Evolutionary conservation across 2,888 invertebrate genomes (phyloP).

Genomic region (Rhingia rostrata): DNA sequence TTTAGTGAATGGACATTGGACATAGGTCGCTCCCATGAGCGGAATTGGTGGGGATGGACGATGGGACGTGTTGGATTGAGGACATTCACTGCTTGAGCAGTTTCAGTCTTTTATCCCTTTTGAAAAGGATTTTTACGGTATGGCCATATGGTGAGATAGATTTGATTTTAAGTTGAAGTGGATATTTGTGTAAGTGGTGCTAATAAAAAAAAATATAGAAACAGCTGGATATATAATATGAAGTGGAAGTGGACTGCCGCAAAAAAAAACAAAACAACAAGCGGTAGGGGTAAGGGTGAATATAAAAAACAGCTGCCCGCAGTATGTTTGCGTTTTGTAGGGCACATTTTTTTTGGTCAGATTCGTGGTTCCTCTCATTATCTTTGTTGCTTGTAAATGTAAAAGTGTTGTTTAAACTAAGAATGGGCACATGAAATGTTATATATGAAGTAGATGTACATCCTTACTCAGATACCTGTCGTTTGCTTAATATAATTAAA

Average conservation of each 20-base stretch:
- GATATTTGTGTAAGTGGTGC: constrained; percentile 65
- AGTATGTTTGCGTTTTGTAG: neutral
- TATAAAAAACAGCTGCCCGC: neutral
- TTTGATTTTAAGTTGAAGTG: constrained; percentile 65
- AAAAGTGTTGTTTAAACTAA: too few relatives aligned
- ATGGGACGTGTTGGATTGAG: constrained; percentile 28
- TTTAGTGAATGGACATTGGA: constrained; percentile 72
- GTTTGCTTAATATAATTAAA: too few relatives aligned
- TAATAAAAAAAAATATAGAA: constrained; percentile 6
- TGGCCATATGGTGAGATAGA: constrained; percentile 68
- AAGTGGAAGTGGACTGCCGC: neutral
- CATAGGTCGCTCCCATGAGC: constrained; percentile 51
- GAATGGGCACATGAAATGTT: too few relatives aligned
- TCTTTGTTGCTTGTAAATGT: too few relatives aligned
- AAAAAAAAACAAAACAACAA: neutral
- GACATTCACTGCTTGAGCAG: constrained; percentile 49
- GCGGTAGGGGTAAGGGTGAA: neutral
- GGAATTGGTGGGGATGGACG: neutral
- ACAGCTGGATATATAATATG: neutral
- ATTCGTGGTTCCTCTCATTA: too few relatives aligned
- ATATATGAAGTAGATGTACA: too few relatives aligned
- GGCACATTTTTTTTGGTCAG: neutral
- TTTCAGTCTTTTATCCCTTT: constrained; percentile 68
- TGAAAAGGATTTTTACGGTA: constrained; percentile 57
- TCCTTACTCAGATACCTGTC: too few relatives aligned